Base-by-base conservation (phyloP, 2,888 invertebrate species). In the Trissolcus japonicus region DNA sequence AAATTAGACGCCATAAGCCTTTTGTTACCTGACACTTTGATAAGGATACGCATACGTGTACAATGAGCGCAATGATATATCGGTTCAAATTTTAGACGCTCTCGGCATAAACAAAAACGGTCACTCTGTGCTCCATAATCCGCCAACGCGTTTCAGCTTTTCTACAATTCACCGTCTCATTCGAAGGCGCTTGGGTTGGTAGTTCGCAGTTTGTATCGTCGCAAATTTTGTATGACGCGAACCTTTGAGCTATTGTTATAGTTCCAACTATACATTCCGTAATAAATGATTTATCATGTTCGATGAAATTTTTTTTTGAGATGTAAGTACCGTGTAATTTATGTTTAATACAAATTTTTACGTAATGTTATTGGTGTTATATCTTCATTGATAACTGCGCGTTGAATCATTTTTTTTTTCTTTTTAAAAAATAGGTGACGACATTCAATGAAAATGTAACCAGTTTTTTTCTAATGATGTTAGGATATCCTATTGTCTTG, bases 1-100 rank as follows among this genome's bases (percentile, higher is more conserved):
- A 79, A 76, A 76, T 79, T 79, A 75, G 76, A 76, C 71, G 67
- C 68, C 53, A 68, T 65, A 67, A 61, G 72, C 67, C 75, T 72
- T 75, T 78, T 73, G 75, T 73, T 78, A 76, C 76, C 76, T 68
- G 79, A 68, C 76, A 67, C 68, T 75, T 77, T 72, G 77, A 75
- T 62, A 65, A 71, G 63, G 67, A 72, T 51, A 65, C 67, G 56
- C 72, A 43, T 51, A 46, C 71, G 48, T 51, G 46, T 50, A 16
- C 25, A 43, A 35, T 29, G 29, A 1, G 29, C 54, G 40, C 53
- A 50, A 29, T 29, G 71, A 78, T 57, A 57, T 48, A 11, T 46
- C 35, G 19, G 59, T 35, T 35, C 35, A 74, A 66, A 50, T 66
- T 60, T 55, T 43, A 55, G 48, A 73, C 60, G 16, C 43, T 21